phyloP scores from a whole-genome alignment of 1,140 invertebrate species.

The Drosophila kohkoa region DNA sequence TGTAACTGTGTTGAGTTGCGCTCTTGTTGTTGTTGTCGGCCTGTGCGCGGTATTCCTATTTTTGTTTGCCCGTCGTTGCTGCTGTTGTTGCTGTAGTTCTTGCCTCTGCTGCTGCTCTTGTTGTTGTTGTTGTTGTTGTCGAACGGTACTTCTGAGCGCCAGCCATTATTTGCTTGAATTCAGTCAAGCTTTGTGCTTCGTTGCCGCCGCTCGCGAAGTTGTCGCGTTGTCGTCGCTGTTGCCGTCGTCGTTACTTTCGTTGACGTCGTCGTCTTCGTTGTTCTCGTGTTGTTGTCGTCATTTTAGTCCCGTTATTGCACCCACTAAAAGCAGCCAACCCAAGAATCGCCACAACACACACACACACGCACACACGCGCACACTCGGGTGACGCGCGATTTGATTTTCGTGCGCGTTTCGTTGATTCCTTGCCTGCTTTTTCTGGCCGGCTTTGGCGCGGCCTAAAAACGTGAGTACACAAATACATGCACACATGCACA shows the following conservation, averaged over 20 bases:
- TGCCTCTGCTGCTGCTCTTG: constrained; percentile 34
- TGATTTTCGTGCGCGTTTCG: constrained; percentile 29
- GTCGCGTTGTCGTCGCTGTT: constrained; percentile 42
- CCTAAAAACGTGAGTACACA: constrained; percentile 56
- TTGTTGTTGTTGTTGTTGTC: constrained; percentile 55
- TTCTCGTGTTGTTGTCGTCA: constrained; percentile 17
- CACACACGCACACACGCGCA: neutral
- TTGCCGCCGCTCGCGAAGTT: constrained; percentile 77
- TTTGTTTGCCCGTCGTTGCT: constrained; percentile 64
- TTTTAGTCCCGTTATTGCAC: constrained; percentile 49
- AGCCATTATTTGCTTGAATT: constrained; percentile 71
- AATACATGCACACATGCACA: constrained; percentile 2
- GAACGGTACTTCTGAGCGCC: constrained; percentile 79
- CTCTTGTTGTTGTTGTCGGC: constrained; percentile 39
- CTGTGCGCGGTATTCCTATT: constrained; percentile 75
- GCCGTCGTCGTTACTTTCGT: constrained; percentile 14
- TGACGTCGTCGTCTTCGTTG: constrained; percentile 14
- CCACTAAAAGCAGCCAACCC: constrained; percentile 26
- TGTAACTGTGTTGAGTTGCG: constrained; percentile 38
- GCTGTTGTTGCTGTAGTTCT: constrained; percentile 23
- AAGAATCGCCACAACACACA: constrained; percentile 9
- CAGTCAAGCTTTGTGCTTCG: constrained; percentile 81
- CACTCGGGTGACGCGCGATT: constrained; percentile 3
- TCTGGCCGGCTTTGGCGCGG: constrained; percentile 54
- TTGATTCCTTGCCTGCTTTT: constrained; percentile 22